Conservation (phyloP, 2,797 vertebrate species). For the Fringilla coelebs region DNA sequence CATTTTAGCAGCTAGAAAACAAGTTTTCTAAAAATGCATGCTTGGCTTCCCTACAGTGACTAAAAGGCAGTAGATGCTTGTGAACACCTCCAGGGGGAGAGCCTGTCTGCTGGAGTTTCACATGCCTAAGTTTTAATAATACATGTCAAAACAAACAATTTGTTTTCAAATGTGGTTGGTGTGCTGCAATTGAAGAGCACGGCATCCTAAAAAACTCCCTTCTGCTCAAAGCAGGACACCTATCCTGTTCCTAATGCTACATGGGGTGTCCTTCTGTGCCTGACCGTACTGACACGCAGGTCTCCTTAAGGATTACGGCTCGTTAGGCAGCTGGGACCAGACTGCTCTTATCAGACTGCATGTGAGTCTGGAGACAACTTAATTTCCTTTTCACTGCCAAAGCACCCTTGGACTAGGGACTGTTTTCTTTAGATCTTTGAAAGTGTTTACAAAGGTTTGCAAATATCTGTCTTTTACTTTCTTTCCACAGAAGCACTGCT, state of each 20-base stretch:
- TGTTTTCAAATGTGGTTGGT: background rate
- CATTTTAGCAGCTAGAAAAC: background rate
- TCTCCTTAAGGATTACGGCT: background rate
- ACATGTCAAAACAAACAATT: background rate
- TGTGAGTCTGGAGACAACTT: background rate
- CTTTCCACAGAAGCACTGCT: background rate
- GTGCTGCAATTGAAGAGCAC: background rate
- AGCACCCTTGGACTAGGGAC: background rate
- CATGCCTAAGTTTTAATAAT: background rate
- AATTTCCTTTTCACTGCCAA: background rate
- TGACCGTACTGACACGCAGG: background rate
- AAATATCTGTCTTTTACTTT: background rate
- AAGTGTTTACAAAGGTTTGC: background rate
- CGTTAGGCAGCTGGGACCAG: background rate
- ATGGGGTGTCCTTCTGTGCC: background rate
- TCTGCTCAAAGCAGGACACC: no score
- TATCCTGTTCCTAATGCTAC: background rate
- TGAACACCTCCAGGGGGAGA: slow-evolving; percentile 43
- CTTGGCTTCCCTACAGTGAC: background rate
- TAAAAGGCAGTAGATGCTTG: background rate
- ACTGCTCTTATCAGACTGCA: background rate
- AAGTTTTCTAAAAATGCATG: background rate
- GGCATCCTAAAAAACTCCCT: no score
- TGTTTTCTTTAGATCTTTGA: background rate
- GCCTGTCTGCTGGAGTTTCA: slow-evolving; percentile 13